These are phyloP conservation scores for Chrysolophus pictus DNA, from an alignment of 2,797 vertebrate species.

Conservation along the genomic window DNA sequence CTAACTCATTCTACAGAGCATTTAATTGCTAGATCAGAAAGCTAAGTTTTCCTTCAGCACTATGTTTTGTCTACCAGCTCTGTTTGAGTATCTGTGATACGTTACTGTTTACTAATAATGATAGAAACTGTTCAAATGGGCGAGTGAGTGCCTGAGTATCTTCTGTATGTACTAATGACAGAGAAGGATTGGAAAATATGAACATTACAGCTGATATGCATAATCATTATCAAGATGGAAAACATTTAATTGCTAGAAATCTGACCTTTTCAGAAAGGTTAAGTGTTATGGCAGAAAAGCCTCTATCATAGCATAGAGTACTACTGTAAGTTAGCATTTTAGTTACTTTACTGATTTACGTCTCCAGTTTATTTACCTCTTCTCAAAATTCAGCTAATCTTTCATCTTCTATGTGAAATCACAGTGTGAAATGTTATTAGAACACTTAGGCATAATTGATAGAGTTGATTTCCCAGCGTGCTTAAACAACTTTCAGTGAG, in stretches of 20 bases:
- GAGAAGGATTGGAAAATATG: background rate
- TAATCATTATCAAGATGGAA: background rate
- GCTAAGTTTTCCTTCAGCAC: background rate
- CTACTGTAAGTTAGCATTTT: conserved; percentile 12
- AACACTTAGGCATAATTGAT: conserved; percentile 36
- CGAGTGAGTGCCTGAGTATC: background rate
- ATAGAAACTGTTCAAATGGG: background rate
- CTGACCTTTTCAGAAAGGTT: conserved; percentile 42
- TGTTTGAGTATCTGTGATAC: background rate
- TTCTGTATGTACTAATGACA: background rate
- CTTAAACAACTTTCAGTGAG: background rate
- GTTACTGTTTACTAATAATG: background rate
- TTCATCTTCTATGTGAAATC: conserved; percentile 43
- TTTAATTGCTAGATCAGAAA: background rate
- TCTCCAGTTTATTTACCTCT: conserved; percentile 32
- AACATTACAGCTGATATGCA: background rate
- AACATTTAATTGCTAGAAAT: conserved; percentile 22
- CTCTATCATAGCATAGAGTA: background rate
- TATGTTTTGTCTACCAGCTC: background rate
- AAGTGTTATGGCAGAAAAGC: background rate
- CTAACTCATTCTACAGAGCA: background rate
- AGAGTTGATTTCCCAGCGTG: conserved; percentile 6
- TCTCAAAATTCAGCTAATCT: background rate
- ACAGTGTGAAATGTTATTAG: conserved; percentile 51
- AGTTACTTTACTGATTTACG: conserved; percentile 46